A percentile compares a stretch with the other conserved stretches of the same genome.
Conservation (phyloP, 2,797 vertebrate genomes). For the Heliangelus exortis region DNA sequence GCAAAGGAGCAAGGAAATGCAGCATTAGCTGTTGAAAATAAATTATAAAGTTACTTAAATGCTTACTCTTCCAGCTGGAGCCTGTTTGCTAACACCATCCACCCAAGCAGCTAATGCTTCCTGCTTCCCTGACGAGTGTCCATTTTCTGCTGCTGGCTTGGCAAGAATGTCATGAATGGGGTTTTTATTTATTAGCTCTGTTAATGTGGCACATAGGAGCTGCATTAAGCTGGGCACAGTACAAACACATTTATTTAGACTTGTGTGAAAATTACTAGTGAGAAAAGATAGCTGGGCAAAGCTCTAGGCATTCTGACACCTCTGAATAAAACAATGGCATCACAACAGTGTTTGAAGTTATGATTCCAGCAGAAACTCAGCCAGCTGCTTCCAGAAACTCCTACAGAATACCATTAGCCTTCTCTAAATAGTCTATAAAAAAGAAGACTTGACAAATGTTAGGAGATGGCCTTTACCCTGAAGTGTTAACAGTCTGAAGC, state of each 20-base stretch:
- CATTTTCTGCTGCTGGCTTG: constrained; percentile 41
- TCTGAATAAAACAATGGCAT: constrained; percentile 55
- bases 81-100: constrained; percentile 50
- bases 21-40: constrained; percentile 32
- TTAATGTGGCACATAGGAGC: constrained; percentile 43
- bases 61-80: constrained; percentile 41
- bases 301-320: constrained; percentile 31
- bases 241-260: constrained; percentile 58
- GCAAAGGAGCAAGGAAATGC: background rate
- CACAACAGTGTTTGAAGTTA: constrained; percentile 47
- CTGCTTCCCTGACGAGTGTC: background rate
- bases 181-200: constrained; percentile 58
- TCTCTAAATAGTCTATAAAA: constrained; percentile 31
- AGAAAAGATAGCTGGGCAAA: constrained; percentile 56
- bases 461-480: constrained; percentile 13
- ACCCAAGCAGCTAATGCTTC: constrained; percentile 11
- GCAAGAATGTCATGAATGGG: constrained; percentile 30
- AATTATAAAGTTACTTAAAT: constrained; percentile 13
- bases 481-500: background rate
- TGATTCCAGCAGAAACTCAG: constrained; percentile 59
- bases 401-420: constrained; percentile 51
- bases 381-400: constrained; percentile 61
- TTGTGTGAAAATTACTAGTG: constrained; percentile 58
- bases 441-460: constrained; percentile 34
- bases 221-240: background rate